phyloP scores from a whole-genome alignment of 2,888 invertebrate genomes.

The Sphaerophoria taeniata region DNA sequence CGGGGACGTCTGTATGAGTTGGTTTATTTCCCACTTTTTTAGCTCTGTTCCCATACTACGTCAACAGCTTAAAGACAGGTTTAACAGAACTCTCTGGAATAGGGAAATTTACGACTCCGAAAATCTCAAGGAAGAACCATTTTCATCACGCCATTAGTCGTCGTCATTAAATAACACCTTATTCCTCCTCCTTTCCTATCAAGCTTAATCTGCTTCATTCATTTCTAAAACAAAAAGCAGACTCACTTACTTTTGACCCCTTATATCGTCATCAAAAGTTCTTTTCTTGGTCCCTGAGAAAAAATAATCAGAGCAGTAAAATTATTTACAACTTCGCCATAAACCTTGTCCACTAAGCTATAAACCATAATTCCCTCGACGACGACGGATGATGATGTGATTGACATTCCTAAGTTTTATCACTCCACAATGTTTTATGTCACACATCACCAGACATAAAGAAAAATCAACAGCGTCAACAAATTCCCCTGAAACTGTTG shows the following conservation, averaged over 20 bases:
- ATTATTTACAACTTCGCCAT: constrained; percentile 20
- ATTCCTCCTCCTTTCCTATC: too few species aligned
- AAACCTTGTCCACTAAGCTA: constrained; percentile 16
- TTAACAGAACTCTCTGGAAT: too few species aligned
- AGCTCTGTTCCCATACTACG: too few species aligned
- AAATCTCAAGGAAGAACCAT: too few species aligned
- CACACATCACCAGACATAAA: constrained; percentile 19
- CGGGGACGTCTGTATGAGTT: too few species aligned
- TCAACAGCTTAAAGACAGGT: too few species aligned
- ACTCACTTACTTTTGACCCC: not conserved
- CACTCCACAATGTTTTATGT: constrained; percentile 8
- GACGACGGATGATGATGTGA: not conserved
- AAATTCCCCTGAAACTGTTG: not conserved
- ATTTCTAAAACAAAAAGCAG: too few species aligned
- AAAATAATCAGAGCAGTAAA: not conserved
- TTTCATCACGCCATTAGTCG: too few species aligned
- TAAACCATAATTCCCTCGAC: not conserved
- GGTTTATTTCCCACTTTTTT: too few species aligned
- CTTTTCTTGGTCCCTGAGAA: not conserved
- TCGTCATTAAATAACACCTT: too few species aligned
- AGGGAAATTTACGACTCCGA: too few species aligned
- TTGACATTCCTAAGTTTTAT: constrained; percentile 18
- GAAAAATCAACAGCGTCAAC: constrained; percentile 21
- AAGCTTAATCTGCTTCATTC: too few species aligned
- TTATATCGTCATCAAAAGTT: not conserved